These are phyloP conservation scores for Platycheirus rosarum DNA, from an alignment of 2,888 invertebrate species.

Conservation along the genomic window DNA sequence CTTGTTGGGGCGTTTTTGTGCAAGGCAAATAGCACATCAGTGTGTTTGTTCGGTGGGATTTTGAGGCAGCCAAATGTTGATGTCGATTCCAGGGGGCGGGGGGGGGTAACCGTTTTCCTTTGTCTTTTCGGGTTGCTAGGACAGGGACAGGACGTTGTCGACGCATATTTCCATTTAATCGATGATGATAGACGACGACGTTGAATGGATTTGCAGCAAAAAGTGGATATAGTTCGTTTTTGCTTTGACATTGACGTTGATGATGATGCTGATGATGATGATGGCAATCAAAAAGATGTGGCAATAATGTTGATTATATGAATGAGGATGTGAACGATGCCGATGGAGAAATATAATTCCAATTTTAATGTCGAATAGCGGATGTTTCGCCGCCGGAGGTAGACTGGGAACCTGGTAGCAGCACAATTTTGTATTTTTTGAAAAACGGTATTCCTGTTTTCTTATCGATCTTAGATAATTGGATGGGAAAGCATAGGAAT, in stretches of 20 bases:
- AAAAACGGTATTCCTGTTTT: background rate
- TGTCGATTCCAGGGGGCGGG: conserved; percentile 1
- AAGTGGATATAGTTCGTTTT: conserved; percentile 30
- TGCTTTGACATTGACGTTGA: conserved; percentile 52
- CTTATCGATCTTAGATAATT: too few relatives aligned
- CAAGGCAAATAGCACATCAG: conserved; percentile 49
- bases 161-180: conserved; percentile 69
- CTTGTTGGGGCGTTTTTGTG: conserved; percentile 47
- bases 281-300: conserved; percentile 13
- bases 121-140: conserved; percentile 37
- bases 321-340: conserved; percentile 49
- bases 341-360: conserved; percentile 61
- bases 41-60: conserved; percentile 31
- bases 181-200: conserved; percentile 68
- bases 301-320: conserved; percentile 29
- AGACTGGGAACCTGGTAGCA: background rate
- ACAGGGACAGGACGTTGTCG: conserved; percentile 32
- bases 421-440: conserved; percentile 17
- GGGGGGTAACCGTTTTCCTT: too few relatives aligned
- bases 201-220: conserved; percentile 62
- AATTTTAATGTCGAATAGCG: conserved; percentile 65
- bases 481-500: too few relatives aligned
- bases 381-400: conserved; percentile 29
- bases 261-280: conserved; percentile 18
- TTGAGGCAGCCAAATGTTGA: background rate